Evolutionary conservation across 2,888 invertebrate genomes (phyloP).

Genomic region (Sycophila texana): DNA sequence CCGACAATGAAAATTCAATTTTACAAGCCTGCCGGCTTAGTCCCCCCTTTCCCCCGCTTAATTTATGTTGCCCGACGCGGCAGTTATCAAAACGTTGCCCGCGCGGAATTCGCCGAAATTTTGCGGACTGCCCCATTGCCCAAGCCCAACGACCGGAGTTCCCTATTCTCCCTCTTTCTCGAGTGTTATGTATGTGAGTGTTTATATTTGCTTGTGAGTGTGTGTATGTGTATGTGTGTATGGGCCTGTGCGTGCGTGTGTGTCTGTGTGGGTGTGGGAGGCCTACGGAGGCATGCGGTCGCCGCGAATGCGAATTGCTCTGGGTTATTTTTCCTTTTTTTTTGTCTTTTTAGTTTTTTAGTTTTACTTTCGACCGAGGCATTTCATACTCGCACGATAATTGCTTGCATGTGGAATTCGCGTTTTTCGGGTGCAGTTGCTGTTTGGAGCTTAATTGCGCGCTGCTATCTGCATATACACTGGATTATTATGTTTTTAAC

Average conservation of each 20-base stretch:
- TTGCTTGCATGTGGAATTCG: background rate
- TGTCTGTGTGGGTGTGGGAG: background rate
- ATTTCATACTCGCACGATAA: background rate
- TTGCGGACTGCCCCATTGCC: constrained; percentile 1
- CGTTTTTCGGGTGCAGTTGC: background rate
- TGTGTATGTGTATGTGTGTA: no score
- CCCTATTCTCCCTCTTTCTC: constrained; percentile 4
- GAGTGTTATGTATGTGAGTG: no score
- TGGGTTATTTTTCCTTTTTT: background rate
- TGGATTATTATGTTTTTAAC: no score
- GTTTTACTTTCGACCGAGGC: background rate
- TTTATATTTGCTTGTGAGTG: no score
- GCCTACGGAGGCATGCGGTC: background rate
- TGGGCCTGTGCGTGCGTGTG: no score
- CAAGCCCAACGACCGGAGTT: constrained; percentile 38
- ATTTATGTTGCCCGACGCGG: constrained; percentile 23
- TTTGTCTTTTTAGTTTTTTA: background rate
- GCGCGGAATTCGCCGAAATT: constrained; percentile 32
- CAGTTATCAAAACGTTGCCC: constrained; percentile 32
- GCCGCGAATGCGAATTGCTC: constrained; percentile 1
- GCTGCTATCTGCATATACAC: no score
- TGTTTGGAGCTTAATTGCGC: no score
- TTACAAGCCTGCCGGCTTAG: background rate
- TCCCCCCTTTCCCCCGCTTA: background rate
- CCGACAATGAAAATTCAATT: constrained; percentile 51